A percentile compares a stretch with the other conserved stretches of the same genome.
phyloP scores from a whole-genome alignment of 2,113 vertebrate genomes.

The Dascyllus trimaculatus region DNA sequence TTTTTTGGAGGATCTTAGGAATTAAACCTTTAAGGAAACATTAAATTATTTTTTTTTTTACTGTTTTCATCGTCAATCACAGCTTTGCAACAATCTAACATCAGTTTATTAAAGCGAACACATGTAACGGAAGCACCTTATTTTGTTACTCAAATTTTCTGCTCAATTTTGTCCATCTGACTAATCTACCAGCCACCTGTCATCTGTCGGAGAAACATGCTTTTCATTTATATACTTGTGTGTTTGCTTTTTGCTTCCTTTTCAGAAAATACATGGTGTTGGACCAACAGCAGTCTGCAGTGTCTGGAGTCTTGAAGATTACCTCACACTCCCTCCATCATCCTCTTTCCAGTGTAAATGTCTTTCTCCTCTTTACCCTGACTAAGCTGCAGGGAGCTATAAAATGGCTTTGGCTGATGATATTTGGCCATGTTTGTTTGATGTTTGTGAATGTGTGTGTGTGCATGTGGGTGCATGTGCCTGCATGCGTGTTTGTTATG shows the following conservation, averaged over 20 bases:
- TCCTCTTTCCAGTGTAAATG: slow-evolving; percentile 28
- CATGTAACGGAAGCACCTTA: too few relatives aligned
- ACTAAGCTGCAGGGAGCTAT: slow-evolving; percentile 37
- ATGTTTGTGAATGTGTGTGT: slow-evolving; percentile 16
- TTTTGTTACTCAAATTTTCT: neutral
- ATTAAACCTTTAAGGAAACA: too few relatives aligned
- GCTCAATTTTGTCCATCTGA: neutral
- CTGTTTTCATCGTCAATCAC: too few relatives aligned
- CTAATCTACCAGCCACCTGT: neutral
- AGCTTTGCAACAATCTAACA: too few relatives aligned
- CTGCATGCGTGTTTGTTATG: neutral
- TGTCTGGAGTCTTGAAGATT: slow-evolving; percentile 38
- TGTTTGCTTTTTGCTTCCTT: neutral
- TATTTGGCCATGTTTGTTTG: slow-evolving; percentile 44
- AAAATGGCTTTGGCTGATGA: slow-evolving; percentile 31
- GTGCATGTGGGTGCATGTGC: neutral
- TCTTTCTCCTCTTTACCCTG: slow-evolving; percentile 36
- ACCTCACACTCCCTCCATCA: neutral
- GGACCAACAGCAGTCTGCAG: slow-evolving; percentile 35
- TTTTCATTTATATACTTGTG: neutral
- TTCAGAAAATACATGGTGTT: neutral
- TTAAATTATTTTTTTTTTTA: too few relatives aligned
- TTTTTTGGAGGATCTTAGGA: too few relatives aligned
- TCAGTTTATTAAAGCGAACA: too few relatives aligned
- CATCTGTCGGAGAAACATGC: neutral